Base-by-base conservation (phyloP, 2,888 invertebrate species). In the Clostera curtula region DNA sequence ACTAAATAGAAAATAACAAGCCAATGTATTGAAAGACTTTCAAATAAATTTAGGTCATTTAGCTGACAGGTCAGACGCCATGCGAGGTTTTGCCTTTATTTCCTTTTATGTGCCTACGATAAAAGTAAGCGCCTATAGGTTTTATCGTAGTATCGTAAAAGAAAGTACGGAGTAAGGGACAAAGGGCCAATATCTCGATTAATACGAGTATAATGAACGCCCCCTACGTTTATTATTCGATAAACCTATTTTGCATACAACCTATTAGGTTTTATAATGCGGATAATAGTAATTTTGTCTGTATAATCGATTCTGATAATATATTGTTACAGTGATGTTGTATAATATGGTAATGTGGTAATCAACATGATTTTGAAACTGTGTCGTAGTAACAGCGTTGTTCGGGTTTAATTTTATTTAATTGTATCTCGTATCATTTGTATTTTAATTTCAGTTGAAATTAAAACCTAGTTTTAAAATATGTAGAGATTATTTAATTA, bases 111-210 rank as follows among this genome's bases (percentile, higher is more conserved):
- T 40, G 44, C 44, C 40, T 54, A 52, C 49, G 53, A 53, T 51
- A 53, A 49, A 53, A 38, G 42, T 48, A 51, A 53, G 45, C 39
- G 45, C 41, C 49, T 42, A 51, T 51, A 41, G 47, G 31, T 53
- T 59, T 58, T 61, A 61, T 58, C 57, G 54, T 43, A 50, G 43
- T 47, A 48, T 57, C 61, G 43, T 61, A 61, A 61, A 61, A 54
- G 44, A 55, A 53, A 57, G 45, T 52, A 60, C 53, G 40, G 49
- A 51, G 52, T 57, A 50, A 52, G 49, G 56, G 52, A 56, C 52
- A 55, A 44, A 55, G 44, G 33, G 38, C 45, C 46, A 50, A 56
- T 58, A 54, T 49, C 49, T 47, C 57, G 50, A 61, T 61, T 58
- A 58, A 58, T 57, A 52, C n/a, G n/a, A n/a, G n/a, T 10, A 12